These are phyloP conservation scores for Nicator chloris DNA, from an alignment of 2,113 vertebrate genomes.

Conservation along the genomic window DNA sequence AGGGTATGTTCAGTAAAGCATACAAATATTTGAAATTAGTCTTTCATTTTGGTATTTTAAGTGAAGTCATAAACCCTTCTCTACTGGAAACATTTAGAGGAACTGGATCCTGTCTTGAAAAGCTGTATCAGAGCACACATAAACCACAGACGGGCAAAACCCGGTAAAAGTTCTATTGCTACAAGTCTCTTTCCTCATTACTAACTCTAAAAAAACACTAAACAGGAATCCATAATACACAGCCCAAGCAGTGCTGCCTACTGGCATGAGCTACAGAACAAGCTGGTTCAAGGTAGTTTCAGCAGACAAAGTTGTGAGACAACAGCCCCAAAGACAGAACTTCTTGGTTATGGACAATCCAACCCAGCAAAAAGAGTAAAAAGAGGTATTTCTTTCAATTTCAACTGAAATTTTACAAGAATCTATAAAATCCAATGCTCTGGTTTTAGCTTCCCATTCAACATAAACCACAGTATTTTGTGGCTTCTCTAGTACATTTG, in stretches of 20 bases:
- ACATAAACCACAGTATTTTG: background rate
- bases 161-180: background rate
- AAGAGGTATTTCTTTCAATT: background rate
- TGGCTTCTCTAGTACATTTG: background rate
- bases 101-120: background rate
- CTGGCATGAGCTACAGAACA: background rate
- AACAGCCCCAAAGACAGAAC: background rate
- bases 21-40: background rate
- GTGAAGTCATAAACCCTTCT: background rate
- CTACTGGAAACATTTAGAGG: background rate
- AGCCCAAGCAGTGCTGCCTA: background rate
- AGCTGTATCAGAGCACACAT: background rate
- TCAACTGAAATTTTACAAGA: background rate
- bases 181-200: background rate
- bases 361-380: background rate
- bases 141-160: background rate
- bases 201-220: background rate
- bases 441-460: background rate
- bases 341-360: background rate
- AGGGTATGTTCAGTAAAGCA: background rate
- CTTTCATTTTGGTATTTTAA: background rate
- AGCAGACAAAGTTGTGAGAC: background rate
- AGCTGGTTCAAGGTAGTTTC: background rate
- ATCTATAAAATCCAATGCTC: background rate
- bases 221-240: background rate